phyloP scores from a whole-genome alignment of 1,140 invertebrate genomes.

The Phymorhynchus buccinoides region DNA sequence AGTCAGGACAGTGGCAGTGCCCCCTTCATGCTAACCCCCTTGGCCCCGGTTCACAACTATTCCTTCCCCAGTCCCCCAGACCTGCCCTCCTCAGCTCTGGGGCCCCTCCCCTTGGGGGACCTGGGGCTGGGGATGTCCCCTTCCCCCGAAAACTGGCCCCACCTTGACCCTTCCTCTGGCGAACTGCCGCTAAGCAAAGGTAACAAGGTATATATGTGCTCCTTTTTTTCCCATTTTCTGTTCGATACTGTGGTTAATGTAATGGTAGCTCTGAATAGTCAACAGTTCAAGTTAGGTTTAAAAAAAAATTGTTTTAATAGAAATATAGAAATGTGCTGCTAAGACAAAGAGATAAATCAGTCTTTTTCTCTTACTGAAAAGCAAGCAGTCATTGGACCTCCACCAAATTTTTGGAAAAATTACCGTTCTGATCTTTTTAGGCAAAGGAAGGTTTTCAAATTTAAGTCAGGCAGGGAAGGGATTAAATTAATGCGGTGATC shows the following conservation, averaged over 20 bases:
- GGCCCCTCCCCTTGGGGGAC: constrained; percentile 25
- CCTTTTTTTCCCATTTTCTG: constrained; percentile 40
- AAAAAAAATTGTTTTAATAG: no score
- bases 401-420: no score
- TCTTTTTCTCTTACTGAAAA: no score
- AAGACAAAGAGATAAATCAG: no score
- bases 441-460: no score
- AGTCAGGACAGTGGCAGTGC: constrained; percentile 18
- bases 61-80: constrained; percentile 36
- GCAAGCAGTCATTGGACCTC: no score
- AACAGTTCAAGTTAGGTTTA: no score
- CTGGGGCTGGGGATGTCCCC: constrained; percentile 34
- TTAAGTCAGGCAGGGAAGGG: no score
- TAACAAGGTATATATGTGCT: constrained; percentile 54
- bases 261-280: constrained; percentile 7
- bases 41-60: constrained; percentile 41
- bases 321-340: no score
- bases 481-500: no score
- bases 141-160: constrained; percentile 28
- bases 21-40: constrained; percentile 21
- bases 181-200: constrained; percentile 50
- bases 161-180: constrained; percentile 30
- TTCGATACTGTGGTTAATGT: constrained; percentile 2
- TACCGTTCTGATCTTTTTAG: no score
- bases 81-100: constrained; percentile 22